phyloP scores from a whole-genome alignment of 2,113 vertebrate species.

The Serilophus lunatus region DNA sequence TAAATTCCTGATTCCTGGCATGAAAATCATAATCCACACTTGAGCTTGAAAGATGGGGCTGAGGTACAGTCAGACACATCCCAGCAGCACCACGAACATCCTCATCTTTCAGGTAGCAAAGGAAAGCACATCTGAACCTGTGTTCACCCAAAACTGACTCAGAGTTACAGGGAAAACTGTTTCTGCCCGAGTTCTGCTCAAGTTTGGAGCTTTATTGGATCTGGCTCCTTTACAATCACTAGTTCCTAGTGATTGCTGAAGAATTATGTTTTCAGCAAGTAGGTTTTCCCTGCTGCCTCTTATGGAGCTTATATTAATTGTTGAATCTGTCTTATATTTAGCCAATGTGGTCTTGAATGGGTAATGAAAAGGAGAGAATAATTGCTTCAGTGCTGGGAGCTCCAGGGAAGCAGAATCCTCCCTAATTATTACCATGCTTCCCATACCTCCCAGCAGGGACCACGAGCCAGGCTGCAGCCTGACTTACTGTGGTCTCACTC shows the following conservation, averaged over 20 bases:
- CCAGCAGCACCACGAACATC: background rate
- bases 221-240: background rate
- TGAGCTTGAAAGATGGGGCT: background rate
- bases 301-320: background rate
- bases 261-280: slow-evolving; percentile 17
- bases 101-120: background rate
- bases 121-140: background rate
- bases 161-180: background rate
- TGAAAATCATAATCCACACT: background rate
- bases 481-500: background rate
- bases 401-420: background rate
- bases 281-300: background rate
- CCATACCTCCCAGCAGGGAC: background rate
- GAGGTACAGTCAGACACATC: background rate
- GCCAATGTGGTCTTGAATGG: background rate
- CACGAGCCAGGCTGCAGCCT: accelerated
- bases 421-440: background rate
- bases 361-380: background rate
- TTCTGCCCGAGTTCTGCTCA: background rate
- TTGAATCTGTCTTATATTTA: background rate
- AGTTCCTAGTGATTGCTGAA: background rate
- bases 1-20: background rate
- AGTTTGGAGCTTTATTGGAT: background rate
- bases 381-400: background rate
- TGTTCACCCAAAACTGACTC: background rate